These are phyloP conservation scores for Idaea straminata DNA, from an alignment of 2,888 invertebrate genomes.

Conservation along the genomic window DNA sequence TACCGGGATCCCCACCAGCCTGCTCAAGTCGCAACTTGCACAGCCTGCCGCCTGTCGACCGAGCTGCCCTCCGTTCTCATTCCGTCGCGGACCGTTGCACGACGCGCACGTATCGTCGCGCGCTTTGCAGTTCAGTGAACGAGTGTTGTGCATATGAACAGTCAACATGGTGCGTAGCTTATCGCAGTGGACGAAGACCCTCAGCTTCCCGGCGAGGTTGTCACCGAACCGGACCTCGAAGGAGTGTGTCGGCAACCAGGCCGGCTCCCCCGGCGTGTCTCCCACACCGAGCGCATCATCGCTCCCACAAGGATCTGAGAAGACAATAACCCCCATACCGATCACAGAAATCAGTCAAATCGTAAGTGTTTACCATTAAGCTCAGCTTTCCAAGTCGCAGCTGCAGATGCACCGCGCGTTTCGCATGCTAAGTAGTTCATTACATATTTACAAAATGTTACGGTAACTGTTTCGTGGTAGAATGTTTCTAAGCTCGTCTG, in stretches of 20 bases:
- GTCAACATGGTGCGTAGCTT: slow-evolving; percentile 91
- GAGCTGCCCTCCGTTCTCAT: slow-evolving; percentile 48
- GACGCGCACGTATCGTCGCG: slow-evolving; percentile 54
- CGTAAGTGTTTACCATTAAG: slow-evolving; percentile 68
- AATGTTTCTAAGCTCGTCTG: slow-evolving; percentile 30
- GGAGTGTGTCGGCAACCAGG: slow-evolving; percentile 83
- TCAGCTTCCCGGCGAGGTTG: slow-evolving; percentile 92
- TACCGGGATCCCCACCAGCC: slow-evolving; percentile 36
- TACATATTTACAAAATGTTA: slow-evolving; percentile 41
- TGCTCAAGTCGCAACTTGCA: slow-evolving; percentile 67
- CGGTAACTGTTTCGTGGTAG: slow-evolving; percentile 41
- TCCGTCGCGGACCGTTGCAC: slow-evolving; percentile 61
- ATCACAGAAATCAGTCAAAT: slow-evolving; percentile 85
- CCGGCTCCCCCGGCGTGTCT: slow-evolving; percentile 78
- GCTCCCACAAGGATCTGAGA: slow-evolving; percentile 79
- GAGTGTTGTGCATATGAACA: slow-evolving; percentile 70
- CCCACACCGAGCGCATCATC: slow-evolving; percentile 82
- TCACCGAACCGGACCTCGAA: slow-evolving; percentile 90
- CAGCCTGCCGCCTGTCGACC: slow-evolving; percentile 43
- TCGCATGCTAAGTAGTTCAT: slow-evolving; percentile 51
- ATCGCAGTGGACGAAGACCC: slow-evolving; percentile 94
- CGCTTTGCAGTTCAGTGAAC: slow-evolving; percentile 59
- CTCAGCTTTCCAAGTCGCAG: slow-evolving; percentile 25
- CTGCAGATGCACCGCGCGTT: slow-evolving; percentile 38
- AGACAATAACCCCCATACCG: slow-evolving; percentile 79